Evolutionary conservation across 2,113 vertebrate genomes (phyloP).

Genomic region (Herpailurus yagouaroundi): DNA sequence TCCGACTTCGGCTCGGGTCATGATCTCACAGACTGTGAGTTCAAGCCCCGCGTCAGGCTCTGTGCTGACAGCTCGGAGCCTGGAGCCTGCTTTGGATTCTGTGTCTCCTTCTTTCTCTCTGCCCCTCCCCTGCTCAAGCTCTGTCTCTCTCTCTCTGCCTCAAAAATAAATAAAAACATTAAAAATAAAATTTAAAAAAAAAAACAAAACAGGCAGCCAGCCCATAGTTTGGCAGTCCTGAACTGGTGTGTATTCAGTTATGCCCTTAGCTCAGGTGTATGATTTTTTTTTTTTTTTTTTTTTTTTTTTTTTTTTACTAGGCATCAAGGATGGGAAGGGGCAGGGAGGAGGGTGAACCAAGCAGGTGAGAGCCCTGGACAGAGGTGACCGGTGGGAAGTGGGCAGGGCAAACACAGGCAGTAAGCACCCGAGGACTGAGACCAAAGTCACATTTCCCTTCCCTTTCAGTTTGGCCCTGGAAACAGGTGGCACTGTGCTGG

Average conservation of each 20-base stretch:
- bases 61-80: too few relatives aligned
- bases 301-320: not conserved
- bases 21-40: too few relatives aligned
- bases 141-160: too few relatives aligned
- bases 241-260: not conserved
- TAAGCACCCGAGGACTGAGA: not conserved
- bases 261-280: not conserved
- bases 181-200: too few relatives aligned
- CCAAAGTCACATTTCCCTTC: not conserved
- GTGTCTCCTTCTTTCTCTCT: too few relatives aligned
- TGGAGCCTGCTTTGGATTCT: too few relatives aligned
- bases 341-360: too few relatives aligned
- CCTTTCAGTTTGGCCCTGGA: not conserved
- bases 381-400: not conserved
- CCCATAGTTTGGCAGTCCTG: not conserved
- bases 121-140: too few relatives aligned
- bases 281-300: too few relatives aligned
- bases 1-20: too few relatives aligned
- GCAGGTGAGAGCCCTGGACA: not conserved
- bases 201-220: not conserved
- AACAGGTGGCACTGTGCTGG: not conserved
- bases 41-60: too few relatives aligned
- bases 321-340: not conserved
- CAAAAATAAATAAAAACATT: too few relatives aligned
- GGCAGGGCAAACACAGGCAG: not conserved